phyloP scores from a whole-genome alignment of 2,797 vertebrate species.

The Loriculus beryllinus region DNA sequence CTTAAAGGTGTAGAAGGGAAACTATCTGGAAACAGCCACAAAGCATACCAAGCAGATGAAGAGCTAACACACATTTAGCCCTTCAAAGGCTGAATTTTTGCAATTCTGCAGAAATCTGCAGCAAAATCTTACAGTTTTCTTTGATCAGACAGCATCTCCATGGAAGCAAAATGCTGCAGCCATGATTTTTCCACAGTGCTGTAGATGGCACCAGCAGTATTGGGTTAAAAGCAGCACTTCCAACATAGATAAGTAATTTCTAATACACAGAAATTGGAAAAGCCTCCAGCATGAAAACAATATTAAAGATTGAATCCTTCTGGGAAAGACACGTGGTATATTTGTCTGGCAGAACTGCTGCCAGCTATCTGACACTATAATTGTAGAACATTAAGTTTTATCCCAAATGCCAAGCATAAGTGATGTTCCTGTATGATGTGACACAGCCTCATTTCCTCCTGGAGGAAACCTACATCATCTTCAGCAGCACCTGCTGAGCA shows the following conservation, averaged over 20 bases:
- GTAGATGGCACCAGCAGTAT: constrained; percentile 24
- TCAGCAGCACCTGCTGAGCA: not conserved
- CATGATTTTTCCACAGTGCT: not conserved
- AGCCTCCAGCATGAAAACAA: constrained; percentile 1
- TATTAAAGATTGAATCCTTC: constrained; percentile 55
- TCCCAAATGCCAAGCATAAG: constrained; percentile 9
- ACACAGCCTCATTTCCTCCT: not conserved
- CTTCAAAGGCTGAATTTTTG: not conserved
- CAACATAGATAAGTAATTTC: not conserved
- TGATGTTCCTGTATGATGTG: not conserved
- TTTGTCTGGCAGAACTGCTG: constrained; percentile 26
- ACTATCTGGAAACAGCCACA: not conserved
- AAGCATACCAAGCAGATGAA: not conserved
- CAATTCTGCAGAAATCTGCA: not conserved
- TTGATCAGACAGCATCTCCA: not conserved
- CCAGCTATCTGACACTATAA: not conserved
- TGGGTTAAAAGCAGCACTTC: constrained; percentile 25
- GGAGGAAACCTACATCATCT: not conserved
- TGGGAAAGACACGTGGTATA: constrained; percentile 41
- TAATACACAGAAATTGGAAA: constrained; percentile 49
- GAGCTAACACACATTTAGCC: not conserved
- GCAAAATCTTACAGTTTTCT: not conserved
- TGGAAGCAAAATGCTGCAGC: not conserved
- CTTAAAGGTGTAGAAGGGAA: not conserved
- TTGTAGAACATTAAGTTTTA: constrained; percentile 28